phyloP scores from a whole-genome alignment of 2,113 vertebrate species.

The Cyphomyrus discorhynchus region DNA sequence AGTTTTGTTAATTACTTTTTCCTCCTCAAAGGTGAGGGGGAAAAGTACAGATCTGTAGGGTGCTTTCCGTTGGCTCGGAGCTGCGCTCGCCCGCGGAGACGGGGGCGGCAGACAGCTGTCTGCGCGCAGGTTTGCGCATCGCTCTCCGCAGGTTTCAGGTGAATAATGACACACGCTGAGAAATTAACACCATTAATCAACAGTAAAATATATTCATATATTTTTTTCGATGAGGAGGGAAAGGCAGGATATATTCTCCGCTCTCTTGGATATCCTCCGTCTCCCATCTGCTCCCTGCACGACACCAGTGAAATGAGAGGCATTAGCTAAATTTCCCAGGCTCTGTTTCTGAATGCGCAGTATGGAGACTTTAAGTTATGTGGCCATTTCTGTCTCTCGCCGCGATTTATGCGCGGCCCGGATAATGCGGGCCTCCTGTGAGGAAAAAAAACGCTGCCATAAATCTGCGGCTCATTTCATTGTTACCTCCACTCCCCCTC shows the following conservation, averaged over 20 bases:
- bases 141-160: background rate
- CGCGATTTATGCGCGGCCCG: slow-evolving; percentile 54
- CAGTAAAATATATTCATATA: background rate
- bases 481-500: slow-evolving; percentile 16
- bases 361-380: slow-evolving; percentile 54
- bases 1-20: background rate
- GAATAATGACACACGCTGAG: slow-evolving; percentile 1
- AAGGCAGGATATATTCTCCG: background rate
- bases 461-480: slow-evolving; percentile 60
- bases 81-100: background rate
- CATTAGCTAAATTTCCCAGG: slow-evolving; percentile 35
- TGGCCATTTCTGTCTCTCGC: slow-evolving; percentile 43
- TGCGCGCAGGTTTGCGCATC: background rate
- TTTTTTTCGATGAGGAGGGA: background rate
- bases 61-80: background rate
- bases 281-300: slow-evolving; percentile 15
- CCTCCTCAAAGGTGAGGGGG: background rate
- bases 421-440: slow-evolving; percentile 54
- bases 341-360: slow-evolving; percentile 41
- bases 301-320: background rate
- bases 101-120: background rate
- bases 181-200: slow-evolving; percentile 13
- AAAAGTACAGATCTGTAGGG: background rate
- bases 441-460: slow-evolving; percentile 49
- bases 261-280: background rate